Percentiles rank a stretch among this genome's conserved stretches.
Evolutionary conservation across 1,140 invertebrate genomes (phyloP).

Genomic region (Scaptomyza graminum): DNA sequence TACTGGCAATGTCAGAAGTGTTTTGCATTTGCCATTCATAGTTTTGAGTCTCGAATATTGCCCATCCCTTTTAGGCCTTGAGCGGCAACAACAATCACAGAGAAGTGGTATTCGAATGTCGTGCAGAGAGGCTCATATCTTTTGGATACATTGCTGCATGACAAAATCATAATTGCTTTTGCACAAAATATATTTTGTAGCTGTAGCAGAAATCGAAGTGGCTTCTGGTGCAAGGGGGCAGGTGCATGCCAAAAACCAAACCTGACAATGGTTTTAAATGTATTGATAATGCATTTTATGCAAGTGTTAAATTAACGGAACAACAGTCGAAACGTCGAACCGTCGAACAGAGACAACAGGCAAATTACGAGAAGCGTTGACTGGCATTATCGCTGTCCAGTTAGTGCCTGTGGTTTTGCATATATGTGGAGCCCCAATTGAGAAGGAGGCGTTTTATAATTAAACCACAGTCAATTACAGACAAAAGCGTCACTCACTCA

Average conservation of each 20-base stretch:
- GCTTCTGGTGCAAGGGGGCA: neutral
- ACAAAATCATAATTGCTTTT: conserved; percentile 82
- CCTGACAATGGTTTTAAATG: conserved; percentile 77
- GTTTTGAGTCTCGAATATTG: no score
- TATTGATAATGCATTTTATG: conserved; percentile 81
- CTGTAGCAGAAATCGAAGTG: conserved; percentile 15
- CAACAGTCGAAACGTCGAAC: conserved; percentile 16
- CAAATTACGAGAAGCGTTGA: conserved; percentile 66
- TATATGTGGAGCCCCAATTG: conserved; percentile 24
- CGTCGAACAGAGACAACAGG: conserved; percentile 28
- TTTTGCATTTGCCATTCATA: conserved; percentile 10
- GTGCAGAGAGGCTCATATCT: conserved; percentile 56
- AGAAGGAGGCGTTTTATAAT: conserved; percentile 78
- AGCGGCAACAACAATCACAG: conserved; percentile 14
- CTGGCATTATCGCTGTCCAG: conserved; percentile 19
- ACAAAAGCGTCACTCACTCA: conserved; percentile 76
- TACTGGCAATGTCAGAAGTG: conserved; percentile 54
- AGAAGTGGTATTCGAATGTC: conserved; percentile 27
- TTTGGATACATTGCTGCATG: conserved; percentile 62
- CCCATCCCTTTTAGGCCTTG: no score
- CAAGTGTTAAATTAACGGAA: conserved; percentile 70
- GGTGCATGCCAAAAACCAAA: conserved; percentile 15
- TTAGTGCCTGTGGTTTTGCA: conserved; percentile 62
- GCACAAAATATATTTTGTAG: conserved; percentile 59
- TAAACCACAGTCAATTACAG: conserved; percentile 81